Evolutionary conservation across 2,888 invertebrate species (phyloP).

Genomic region (Trypoxylon attenuatum): DNA sequence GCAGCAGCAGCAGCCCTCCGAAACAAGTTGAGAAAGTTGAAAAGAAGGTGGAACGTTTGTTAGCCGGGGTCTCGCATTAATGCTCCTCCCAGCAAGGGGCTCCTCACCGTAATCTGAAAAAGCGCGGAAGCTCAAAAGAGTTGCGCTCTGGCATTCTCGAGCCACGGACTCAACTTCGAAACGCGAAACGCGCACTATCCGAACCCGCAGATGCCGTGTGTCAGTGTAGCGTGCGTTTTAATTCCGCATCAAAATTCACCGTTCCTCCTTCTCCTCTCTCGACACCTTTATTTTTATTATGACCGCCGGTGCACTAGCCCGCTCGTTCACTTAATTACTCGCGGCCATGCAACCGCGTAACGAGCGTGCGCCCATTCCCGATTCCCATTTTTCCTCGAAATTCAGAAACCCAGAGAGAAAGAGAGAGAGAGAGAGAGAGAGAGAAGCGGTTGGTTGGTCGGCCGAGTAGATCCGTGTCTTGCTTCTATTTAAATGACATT

Average conservation of each 20-base stretch:
- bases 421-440: too few species aligned
- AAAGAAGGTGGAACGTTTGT: background rate
- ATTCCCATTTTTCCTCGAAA: background rate
- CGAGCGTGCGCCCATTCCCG: too few species aligned
- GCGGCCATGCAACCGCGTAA: background rate
- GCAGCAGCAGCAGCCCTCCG: background rate
- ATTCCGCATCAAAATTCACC: background rate
- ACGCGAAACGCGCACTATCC: background rate
- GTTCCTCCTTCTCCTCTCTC: too few species aligned
- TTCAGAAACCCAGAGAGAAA: background rate
- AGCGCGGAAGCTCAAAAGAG: conserved; percentile 1
- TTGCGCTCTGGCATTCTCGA: too few species aligned
- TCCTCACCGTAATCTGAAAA: background rate
- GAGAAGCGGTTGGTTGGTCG: too few species aligned
- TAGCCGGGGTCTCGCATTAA: background rate
- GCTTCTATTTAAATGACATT: conserved; percentile 23
- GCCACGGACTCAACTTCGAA: background rate
- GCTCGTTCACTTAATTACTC: background rate
- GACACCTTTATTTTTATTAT: background rate
- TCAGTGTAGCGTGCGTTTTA: too few species aligned
- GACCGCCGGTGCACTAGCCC: too few species aligned
- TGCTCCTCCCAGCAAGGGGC: background rate
- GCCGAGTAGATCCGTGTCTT: background rate
- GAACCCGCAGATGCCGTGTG: background rate
- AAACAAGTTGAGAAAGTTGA: background rate